Evolutionary conservation across 2,113 vertebrate genomes (phyloP).

Genomic region (Cromileptes altivelis): DNA sequence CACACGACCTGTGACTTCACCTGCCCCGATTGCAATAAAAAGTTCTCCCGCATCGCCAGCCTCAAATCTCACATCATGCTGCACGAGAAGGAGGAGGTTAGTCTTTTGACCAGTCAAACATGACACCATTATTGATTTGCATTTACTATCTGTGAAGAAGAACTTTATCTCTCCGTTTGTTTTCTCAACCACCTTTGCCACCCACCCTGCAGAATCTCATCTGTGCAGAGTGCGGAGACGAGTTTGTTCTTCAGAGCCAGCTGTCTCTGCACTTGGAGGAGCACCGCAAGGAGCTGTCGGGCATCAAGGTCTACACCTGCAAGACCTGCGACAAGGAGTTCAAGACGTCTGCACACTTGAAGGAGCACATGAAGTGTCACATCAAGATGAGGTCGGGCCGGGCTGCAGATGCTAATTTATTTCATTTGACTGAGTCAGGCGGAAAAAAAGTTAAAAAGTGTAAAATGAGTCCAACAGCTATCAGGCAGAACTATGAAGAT

Average conservation of each 20-base stretch:
- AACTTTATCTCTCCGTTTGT: neutral
- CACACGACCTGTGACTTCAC: constrained; percentile 92
- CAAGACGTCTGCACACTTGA: constrained; percentile 88
- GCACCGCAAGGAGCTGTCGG: constrained; percentile 93
- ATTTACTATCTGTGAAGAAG: neutral
- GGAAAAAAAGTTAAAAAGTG: constrained; percentile 6
- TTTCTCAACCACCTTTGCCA: neutral
- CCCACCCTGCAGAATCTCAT: constrained; percentile 90
- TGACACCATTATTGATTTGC: neutral
- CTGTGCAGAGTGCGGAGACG: constrained; percentile 96
- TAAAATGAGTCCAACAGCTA: constrained; percentile 17
- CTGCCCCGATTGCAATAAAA: constrained; percentile 95
- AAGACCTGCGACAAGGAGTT: constrained; percentile 93
- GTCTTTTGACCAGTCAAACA: neutral
- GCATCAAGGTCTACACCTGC: constrained; percentile 88
- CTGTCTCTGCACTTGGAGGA: constrained; percentile 94
- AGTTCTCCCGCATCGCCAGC: constrained; percentile 96
- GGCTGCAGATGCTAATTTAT: neutral
- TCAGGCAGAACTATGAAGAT: neutral
- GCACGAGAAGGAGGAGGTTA: constrained; percentile 98
- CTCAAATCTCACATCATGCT: constrained; percentile 98
- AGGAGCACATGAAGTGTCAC: constrained; percentile 95
- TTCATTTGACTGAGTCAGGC: neutral
- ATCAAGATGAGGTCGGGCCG: constrained; percentile 90
- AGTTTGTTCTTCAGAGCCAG: constrained; percentile 97